Evolutionary conservation across 2,888 invertebrate genomes (phyloP).

Genomic region (Xanthorhoe spadicearia): DNA sequence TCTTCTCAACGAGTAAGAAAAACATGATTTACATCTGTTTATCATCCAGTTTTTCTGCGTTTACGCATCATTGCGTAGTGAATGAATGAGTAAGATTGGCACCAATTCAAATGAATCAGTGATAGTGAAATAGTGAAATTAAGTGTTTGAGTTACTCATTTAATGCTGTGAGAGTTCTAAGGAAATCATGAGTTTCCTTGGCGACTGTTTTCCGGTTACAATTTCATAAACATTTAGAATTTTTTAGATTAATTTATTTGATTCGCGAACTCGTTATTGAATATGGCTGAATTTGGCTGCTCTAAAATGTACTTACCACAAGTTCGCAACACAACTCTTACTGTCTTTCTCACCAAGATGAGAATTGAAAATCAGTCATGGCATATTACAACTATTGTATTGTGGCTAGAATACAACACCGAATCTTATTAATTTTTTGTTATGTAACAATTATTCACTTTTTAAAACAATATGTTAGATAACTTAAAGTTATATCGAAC

Average conservation of each 20-base stretch:
- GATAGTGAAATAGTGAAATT: slow-evolving; percentile 33
- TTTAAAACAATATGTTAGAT: neutral
- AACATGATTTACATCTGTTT: neutral
- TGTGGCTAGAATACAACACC: neutral
- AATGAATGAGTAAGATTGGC: slow-evolving; percentile 56
- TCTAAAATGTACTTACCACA: too few relatives aligned
- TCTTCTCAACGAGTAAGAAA: slow-evolving; percentile 1
- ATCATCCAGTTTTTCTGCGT: slow-evolving; percentile 20
- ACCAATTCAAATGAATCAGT: slow-evolving; percentile 65
- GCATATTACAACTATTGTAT: neutral
- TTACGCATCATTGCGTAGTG: slow-evolving; percentile 37
- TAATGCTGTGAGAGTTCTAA: slow-evolving; percentile 18
- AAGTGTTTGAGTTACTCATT: slow-evolving; percentile 32
- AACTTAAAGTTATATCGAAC: neutral
- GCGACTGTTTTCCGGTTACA: slow-evolving; percentile 11
- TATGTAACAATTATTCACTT: neutral
- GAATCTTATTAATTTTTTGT: neutral
- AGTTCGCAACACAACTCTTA: too few relatives aligned
- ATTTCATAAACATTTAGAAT: neutral
- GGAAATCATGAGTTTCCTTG: slow-evolving; percentile 25
- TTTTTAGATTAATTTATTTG: too few relatives aligned
- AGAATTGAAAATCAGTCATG: too few relatives aligned
- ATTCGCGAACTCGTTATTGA: too few relatives aligned
- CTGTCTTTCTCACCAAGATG: too few relatives aligned
- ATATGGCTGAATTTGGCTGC: too few relatives aligned